A percentile compares a stretch with the other conserved stretches of the same genome.
Conservation (phyloP, 1,140 invertebrate genomes). For the Atopsyche davidsoni region DNA sequence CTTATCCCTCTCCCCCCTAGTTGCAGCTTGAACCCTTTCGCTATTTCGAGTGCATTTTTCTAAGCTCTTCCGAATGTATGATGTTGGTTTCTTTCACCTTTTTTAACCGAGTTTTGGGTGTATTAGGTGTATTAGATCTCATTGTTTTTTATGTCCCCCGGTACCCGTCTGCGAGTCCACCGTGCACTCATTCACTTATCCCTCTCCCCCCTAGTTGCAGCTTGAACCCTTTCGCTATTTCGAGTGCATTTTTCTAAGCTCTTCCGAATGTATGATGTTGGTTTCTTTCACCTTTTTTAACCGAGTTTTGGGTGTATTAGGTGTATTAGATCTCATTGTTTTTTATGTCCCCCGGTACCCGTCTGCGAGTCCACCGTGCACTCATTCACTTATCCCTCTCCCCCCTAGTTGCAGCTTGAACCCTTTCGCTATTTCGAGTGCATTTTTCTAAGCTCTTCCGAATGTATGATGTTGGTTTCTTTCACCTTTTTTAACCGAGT, state of each 20-base stretch:
- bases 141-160: constrained; percentile 20
- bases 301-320: no score
- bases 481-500: no score
- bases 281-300: no score
- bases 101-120: no score
- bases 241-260: background rate
- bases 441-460: background rate
- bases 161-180: no score
- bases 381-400: constrained; percentile 10
- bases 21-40: background rate
- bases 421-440: background rate
- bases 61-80: background rate
- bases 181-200: constrained; percentile 10
- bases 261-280: background rate
- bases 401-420: background rate
- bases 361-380: no score
- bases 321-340: constrained; percentile 20
- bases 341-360: no score
- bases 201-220: background rate
- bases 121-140: constrained; percentile 18
- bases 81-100: background rate
- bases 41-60: background rate
- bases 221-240: background rate
- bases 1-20: constrained; percentile 4
- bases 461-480: background rate